phyloP scores from a whole-genome alignment of 2,797 vertebrate species.

The Peromyscus melanophrys region DNA sequence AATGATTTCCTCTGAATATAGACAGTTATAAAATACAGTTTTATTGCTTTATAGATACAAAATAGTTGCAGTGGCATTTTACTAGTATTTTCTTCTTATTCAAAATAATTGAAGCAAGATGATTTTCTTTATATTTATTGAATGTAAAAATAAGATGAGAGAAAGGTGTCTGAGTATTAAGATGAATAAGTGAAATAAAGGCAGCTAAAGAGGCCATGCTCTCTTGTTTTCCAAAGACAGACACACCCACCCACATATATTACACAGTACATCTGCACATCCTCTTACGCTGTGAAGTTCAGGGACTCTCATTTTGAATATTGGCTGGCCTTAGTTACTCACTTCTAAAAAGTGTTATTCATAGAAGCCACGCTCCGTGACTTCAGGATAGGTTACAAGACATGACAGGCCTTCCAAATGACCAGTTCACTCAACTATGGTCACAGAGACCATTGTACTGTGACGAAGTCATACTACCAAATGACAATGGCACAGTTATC shows the following conservation, averaged over 20 bases:
- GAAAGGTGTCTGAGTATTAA: background rate
- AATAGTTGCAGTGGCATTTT: background rate
- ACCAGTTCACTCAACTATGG: background rate
- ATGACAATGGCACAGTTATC: background rate
- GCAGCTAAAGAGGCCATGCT: background rate
- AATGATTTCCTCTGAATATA: background rate
- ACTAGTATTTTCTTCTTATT: slow-evolving; percentile 23
- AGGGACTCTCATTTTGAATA: background rate
- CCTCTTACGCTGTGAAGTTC: background rate
- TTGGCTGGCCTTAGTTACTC: background rate
- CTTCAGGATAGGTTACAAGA: background rate
- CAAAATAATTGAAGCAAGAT: background rate
- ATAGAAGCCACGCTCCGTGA: background rate
- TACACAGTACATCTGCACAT: background rate
- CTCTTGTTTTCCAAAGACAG: background rate
- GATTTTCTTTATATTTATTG: background rate
- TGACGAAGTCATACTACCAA: background rate
- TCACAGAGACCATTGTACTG: background rate
- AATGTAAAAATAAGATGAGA: background rate
- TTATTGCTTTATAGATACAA: background rate
- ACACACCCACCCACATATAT: background rate
- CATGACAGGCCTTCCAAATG: accelerated
- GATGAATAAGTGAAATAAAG: background rate
- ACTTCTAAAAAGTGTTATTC: background rate
- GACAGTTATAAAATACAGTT: background rate